These are phyloP conservation scores for Mastomys natalensis DNA, from an alignment of 2,113 vertebrate species.

Conservation along the genomic window DNA sequence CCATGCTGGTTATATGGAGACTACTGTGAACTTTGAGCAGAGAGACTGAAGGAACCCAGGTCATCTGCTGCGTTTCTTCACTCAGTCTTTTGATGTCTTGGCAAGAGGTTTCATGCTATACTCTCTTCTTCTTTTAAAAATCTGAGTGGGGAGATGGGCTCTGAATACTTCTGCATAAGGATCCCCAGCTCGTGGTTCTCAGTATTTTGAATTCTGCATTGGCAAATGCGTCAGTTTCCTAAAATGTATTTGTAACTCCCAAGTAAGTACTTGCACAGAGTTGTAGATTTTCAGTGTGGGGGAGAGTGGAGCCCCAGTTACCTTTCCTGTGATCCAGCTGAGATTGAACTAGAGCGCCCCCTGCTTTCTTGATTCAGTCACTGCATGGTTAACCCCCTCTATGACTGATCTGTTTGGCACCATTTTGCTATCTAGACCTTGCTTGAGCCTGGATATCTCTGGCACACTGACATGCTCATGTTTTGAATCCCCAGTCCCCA, in stretches of 20 bases:
- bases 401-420: neutral
- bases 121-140: neutral
- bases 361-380: neutral
- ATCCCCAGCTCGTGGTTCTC: no score
- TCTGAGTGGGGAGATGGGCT: neutral
- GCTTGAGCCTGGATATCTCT: neutral
- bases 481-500: fast-evolving
- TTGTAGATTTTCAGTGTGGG: neutral
- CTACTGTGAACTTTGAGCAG: neutral
- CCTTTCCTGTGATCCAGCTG: neutral
- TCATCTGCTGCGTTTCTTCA: no score
- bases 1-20: neutral
- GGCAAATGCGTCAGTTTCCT: neutral
- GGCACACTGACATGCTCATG: neutral
- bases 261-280: no score
- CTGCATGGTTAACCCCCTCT: no score
- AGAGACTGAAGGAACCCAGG: neutral
- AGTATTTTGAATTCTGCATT: neutral
- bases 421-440: neutral
- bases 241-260: neutral
- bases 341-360: neutral
- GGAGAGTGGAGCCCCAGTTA: neutral
- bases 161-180: neutral
- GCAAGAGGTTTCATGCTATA: neutral
- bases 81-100: neutral